Base-by-base conservation (phyloP, 2,888 invertebrate genomes). In the Acleris sparsana region DNA sequence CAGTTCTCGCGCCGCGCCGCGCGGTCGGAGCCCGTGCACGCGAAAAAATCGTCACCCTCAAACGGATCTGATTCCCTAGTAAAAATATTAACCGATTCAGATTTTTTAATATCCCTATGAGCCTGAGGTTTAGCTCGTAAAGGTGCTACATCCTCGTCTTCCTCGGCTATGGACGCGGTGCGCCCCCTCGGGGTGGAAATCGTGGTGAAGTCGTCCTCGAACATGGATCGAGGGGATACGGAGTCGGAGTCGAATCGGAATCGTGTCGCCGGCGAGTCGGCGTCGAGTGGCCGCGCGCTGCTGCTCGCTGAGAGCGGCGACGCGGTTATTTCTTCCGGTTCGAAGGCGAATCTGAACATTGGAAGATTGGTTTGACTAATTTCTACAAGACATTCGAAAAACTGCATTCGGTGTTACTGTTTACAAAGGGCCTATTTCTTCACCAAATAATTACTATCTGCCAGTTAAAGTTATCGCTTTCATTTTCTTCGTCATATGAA, bases 61-160 rank as follows among this genome's bases (percentile, higher is more conserved):
- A 98, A 98, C 1, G 98, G 98, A 88, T 98, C 97, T 53, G 94
- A 94, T 79, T 97, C 97, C 59, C 96, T 94, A 5, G 96, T 95
- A 88, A 98, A 98, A 76, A 98, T 98, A 85, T 97, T 97, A 9
- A 97, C 96, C 4, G 97, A 97, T 80, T 97, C 97, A 0, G 97
- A 97, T 85, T 97, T 97, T 78, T 96, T 96, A 56, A 97, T 95
- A 77, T 96, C 94, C 63, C 94, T 93, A 69, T 95, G 91, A 71
- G 69, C 17, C 1, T 64, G 73, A 0, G 85, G 84, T 25, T 82
- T 92, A 59, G 79, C 75, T 70, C 85, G 79, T 17, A 85, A 81
- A 49, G 86, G 93, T 20, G 86, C 91, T 18, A 87, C 81, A 62
- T 86, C 77, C 65, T 92, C 93, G 62, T 92, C 92, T 67, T 92